These are phyloP conservation scores for Drosophila takahashii DNA, from an alignment of 1,140 invertebrate species.

Conservation along the genomic window DNA sequence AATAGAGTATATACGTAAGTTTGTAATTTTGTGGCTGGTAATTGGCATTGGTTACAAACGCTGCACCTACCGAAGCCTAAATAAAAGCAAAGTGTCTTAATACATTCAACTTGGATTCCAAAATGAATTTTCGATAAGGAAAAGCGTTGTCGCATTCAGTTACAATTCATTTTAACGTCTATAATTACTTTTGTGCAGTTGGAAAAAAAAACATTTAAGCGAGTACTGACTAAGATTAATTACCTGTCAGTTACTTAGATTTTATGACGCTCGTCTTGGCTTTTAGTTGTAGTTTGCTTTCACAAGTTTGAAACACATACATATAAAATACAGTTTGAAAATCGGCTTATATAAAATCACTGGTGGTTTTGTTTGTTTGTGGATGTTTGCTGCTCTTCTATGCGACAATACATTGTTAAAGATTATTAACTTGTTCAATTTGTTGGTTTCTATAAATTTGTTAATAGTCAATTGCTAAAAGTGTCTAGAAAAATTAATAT, in stretches of 20 bases:
- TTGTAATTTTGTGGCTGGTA: constrained; percentile 30
- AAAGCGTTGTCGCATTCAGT: constrained; percentile 32
- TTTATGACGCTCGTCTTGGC: constrained; percentile 44
- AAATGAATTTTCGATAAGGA: constrained; percentile 23
- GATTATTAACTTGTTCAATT: constrained; percentile 59
- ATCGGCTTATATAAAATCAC: constrained; percentile 79
- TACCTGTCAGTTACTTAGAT: constrained; percentile 33
- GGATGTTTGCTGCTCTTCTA: constrained; percentile 33
- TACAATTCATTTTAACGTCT: constrained; percentile 11
- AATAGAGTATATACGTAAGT: constrained; percentile 63
- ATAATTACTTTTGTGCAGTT: constrained; percentile 47
- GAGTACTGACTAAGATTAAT: constrained; percentile 26
- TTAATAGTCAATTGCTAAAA: constrained; percentile 75
- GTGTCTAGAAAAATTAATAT: constrained; percentile 69
- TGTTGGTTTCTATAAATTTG: constrained; percentile 63
- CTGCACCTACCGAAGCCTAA: constrained; percentile 10
- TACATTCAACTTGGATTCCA: constrained; percentile 33
- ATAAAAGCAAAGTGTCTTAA: constrained; percentile 38
- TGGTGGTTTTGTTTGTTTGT: constrained; percentile 62
- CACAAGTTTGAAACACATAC: constrained; percentile 44
- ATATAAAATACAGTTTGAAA: constrained; percentile 64
- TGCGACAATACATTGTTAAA: constrained; percentile 43
- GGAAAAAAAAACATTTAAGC: constrained; percentile 5
- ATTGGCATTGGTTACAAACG: background rate
- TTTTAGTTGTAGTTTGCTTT: constrained; percentile 40